Evolutionary conservation across 2,888 invertebrate genomes (phyloP).

Genomic region (Liopterus haemorrhoidalis): DNA sequence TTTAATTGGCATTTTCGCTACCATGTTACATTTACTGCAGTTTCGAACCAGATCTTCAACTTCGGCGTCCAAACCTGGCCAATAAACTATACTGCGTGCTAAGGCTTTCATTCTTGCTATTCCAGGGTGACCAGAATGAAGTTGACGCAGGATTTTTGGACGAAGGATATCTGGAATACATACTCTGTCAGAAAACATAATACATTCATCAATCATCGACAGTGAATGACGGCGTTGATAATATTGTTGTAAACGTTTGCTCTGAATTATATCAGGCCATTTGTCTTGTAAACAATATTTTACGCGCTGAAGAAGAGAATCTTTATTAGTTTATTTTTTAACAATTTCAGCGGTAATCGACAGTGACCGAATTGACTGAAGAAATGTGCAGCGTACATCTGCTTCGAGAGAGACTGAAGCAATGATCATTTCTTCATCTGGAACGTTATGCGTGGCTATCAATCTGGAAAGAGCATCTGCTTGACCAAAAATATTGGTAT

Average conservation of each 20-base stretch:
- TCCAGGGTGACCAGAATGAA: constrained; percentile 34
- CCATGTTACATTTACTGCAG: too few species aligned
- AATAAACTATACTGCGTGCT: constrained; percentile 33
- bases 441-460: constrained; percentile 16
- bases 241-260: too few species aligned
- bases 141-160: constrained; percentile 26
- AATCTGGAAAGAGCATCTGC: constrained; percentile 30
- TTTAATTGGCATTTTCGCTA: too few species aligned
- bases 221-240: neutral
- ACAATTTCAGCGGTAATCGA: neutral
- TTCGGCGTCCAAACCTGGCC: constrained; percentile 32
- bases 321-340: neutral
- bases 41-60: too few species aligned
- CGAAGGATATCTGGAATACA: constrained; percentile 24
- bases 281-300: neutral
- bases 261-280: neutral
- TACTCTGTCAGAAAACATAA: constrained; percentile 25
- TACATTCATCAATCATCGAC: constrained; percentile 11
- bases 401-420: too few species aligned
- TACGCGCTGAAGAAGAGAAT: neutral
- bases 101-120: constrained; percentile 35
- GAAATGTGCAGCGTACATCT: too few species aligned
- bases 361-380: neutral
- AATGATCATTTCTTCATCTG: constrained; percentile 1
- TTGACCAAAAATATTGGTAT: constrained; percentile 29